Evolutionary conservation across 2,888 invertebrate genomes (phyloP).

Genomic region (Acleris laterana): DNA sequence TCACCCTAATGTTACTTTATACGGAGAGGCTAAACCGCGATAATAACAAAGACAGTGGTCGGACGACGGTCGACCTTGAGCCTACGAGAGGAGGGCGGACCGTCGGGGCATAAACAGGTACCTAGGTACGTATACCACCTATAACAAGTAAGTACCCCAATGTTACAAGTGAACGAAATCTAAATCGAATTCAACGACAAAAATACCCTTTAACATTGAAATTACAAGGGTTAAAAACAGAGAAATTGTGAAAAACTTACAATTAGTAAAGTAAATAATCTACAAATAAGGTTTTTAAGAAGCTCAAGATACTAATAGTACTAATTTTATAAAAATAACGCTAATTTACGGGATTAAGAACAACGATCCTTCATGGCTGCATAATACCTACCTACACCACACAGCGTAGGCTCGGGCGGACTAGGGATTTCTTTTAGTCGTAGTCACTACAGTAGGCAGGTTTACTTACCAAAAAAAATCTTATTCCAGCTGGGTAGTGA

Average conservation of each 20-base stretch:
- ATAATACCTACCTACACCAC: background rate
- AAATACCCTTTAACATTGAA: too few species aligned
- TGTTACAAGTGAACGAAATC: too few species aligned
- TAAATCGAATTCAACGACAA: too few species aligned
- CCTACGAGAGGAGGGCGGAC: constrained; percentile 5
- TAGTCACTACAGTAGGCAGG: too few species aligned
- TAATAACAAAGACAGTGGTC: constrained; percentile 24
- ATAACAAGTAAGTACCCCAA: too few species aligned
- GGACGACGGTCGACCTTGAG: constrained; percentile 36
- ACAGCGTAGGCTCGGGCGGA: too few species aligned
- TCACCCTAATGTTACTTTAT: background rate
- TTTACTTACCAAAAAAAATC: too few species aligned
- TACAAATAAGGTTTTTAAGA: background rate
- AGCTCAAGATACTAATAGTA: background rate
- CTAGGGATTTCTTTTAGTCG: too few species aligned
- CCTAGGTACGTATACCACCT: background rate
- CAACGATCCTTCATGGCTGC: background rate
- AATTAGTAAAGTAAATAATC: too few species aligned
- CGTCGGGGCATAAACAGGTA: background rate
- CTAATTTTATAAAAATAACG: background rate
- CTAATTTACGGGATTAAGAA: background rate
- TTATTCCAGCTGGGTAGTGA: too few species aligned
- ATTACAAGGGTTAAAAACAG: too few species aligned
- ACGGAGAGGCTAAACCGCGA: constrained; percentile 6
- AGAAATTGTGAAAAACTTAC: too few species aligned